Evolutionary conservation across 2,888 invertebrate species (phyloP), one percentile per base, ranked within the genome.

Genomic region (Idaea aversata): DNA sequence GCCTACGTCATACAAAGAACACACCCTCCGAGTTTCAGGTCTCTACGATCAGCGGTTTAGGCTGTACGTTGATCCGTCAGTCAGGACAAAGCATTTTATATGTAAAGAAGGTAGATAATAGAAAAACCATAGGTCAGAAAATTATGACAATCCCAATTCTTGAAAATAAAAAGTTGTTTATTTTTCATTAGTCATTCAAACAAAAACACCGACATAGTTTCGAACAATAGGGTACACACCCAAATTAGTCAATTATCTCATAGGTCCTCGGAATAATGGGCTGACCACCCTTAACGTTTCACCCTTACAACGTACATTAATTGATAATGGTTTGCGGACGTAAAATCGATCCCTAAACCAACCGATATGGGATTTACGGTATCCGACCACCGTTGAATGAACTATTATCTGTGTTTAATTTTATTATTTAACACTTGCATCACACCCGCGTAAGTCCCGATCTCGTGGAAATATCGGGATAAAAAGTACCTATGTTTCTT

Each of bases 201-300:
- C 10, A 36, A 10, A 7, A 47, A 13, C 7, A 47, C 10, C 10
- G 47, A 6, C 47, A 47, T 47, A 47, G 47, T 47, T 47, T 0
- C 10, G 13, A 0, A 47, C 47, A 47, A 47, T 10, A 47, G 10
- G 47, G 0, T 13, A 36, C 47, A 47, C 47, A 13, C 47, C 47
- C 47, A 47, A 47, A 47, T 47, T 47, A 47, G 47, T 47, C 47
- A 47, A 47, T 47, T 47, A 47, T 47, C 47, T 47, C 47, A 47
- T 47, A 47, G 47, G 47, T 47, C 47, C 47, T 47, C 47, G 47
- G 47, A 47, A 47, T 47, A 47, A 47, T 47, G 47, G 47, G 47
- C 47, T 47, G 47, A 47, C 47, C 47, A 47, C 47, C 47, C 47
- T 47, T 47, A 6, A 47, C 47, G 47, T 47, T 47, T 47, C 47